Evolutionary conservation across 2,888 invertebrate species (phyloP).

Genomic region (Hemistola chrysoprasaria): DNA sequence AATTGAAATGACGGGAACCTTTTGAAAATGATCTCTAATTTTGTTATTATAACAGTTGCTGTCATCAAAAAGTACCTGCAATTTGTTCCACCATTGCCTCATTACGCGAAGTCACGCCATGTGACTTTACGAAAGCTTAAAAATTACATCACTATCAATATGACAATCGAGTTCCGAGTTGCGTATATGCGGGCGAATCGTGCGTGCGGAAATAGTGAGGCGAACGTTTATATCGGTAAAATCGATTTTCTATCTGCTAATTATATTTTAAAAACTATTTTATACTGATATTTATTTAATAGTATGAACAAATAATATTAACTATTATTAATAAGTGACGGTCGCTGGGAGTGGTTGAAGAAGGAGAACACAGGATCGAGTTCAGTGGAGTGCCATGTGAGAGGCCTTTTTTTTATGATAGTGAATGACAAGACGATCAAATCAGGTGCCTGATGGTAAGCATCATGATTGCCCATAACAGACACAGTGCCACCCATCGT

Average conservation of each 20-base stretch:
- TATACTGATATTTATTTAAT: too few relatives aligned
- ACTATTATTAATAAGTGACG: too few relatives aligned
- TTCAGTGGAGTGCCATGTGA: too few relatives aligned
- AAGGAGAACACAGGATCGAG: too few relatives aligned
- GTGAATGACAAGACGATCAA: too few relatives aligned
- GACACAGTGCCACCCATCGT: too few relatives aligned
- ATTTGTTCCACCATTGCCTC: conserved; percentile 24
- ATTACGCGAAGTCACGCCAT: conserved; percentile 23
- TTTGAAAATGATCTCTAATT: conserved; percentile 22
- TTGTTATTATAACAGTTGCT: conserved; percentile 13
- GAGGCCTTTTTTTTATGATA: too few relatives aligned
- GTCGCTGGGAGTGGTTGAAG: too few relatives aligned
- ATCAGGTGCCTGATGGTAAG: too few relatives aligned
- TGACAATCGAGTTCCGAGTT: conserved; percentile 25
- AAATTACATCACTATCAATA: conserved; percentile 17
- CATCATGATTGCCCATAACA: too few relatives aligned
- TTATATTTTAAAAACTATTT: background rate
- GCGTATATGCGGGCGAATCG: conserved; percentile 28
- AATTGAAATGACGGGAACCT: conserved; percentile 3
- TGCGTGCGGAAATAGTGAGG: conserved; percentile 44
- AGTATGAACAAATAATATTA: too few relatives aligned
- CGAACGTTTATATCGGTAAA: conserved; percentile 44
- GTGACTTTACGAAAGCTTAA: conserved; percentile 15
- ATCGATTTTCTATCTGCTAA: conserved; percentile 36
- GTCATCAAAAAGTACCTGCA: conserved; percentile 18